Percentiles rank a stretch among this genome's conserved stretches.
These are phyloP conservation scores for Atta texana DNA, from an alignment of 1,140 invertebrate species.

Conservation along the genomic window DNA sequence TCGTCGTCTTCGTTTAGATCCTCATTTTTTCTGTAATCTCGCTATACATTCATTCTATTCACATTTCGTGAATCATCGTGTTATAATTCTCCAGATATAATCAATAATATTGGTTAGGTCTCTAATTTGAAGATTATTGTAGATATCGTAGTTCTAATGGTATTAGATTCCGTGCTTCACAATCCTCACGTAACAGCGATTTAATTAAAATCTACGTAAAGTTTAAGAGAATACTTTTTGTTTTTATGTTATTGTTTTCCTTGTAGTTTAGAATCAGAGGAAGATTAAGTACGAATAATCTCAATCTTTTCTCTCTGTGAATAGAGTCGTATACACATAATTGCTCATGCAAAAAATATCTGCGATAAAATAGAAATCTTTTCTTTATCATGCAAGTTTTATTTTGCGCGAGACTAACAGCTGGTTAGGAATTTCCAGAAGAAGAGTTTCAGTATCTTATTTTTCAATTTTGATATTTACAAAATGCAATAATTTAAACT, in stretches of 20 bases:
- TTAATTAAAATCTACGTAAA: constrained; percentile 51
- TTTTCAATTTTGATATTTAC: constrained; percentile 18
- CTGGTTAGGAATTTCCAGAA: neutral
- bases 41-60: neutral
- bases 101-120: neutral
- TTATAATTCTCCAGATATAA: constrained; percentile 20
- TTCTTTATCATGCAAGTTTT: neutral
- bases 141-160: neutral
- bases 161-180: neutral
- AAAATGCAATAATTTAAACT: neutral
- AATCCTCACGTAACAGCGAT: constrained; percentile 20
- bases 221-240: constrained; percentile 15
- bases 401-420: neutral
- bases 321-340: constrained; percentile 17
- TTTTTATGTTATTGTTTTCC: neutral
- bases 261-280: neutral
- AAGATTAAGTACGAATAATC: constrained; percentile 20
- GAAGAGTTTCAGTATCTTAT: neutral
- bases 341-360: neutral
- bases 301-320: neutral
- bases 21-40: constrained; percentile 7
- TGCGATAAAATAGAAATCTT: neutral
- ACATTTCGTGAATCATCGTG: neutral
- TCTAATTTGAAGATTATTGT: constrained; percentile 9
- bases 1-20: neutral